Evolutionary conservation across 2,888 invertebrate genomes (phyloP).

Genomic region (Phoenoteleia sp.): DNA sequence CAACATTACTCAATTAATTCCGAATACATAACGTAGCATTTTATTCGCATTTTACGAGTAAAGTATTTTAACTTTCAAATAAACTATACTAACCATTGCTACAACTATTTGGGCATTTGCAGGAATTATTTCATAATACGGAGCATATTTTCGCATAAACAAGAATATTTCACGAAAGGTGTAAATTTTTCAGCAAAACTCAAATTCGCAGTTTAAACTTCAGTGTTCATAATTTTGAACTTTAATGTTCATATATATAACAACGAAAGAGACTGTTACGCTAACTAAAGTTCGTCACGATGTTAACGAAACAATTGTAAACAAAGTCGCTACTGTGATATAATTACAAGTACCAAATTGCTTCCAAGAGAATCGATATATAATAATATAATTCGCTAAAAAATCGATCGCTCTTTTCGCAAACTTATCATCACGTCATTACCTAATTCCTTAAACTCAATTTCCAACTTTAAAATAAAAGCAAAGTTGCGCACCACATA

Average conservation of each 20-base stretch:
- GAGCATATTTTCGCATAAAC: conserved; percentile 5
- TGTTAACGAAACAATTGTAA: conserved; percentile 61
- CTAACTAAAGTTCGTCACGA: conserved; percentile 52
- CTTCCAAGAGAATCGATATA: conserved; percentile 42
- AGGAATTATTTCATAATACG: neutral
- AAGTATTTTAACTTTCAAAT: neutral
- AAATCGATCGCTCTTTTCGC: too few species aligned
- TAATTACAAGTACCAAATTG: conserved; percentile 53
- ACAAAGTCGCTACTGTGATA: conserved; percentile 50
- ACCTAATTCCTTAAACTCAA: conserved; percentile 25
- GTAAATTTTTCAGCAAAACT: conserved; percentile 14
- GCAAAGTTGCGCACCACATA: conserved; percentile 29
- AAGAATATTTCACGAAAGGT: neutral
- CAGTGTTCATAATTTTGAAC: conserved; percentile 38
- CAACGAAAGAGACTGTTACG: conserved; percentile 54
- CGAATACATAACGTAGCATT: neutral
- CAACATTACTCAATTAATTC: conserved; percentile 2
- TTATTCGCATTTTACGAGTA: neutral
- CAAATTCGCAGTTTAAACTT: conserved; percentile 42
- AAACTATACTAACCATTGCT: neutral
- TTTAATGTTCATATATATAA: conserved; percentile 42
- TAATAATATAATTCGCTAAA: neutral
- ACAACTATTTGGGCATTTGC: neutral
- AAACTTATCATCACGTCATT: neutral
- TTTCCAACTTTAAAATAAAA: conserved; percentile 35